phyloP scores from a whole-genome alignment of 2,113 vertebrate genomes.

The Ceyx melanurus region DNA sequence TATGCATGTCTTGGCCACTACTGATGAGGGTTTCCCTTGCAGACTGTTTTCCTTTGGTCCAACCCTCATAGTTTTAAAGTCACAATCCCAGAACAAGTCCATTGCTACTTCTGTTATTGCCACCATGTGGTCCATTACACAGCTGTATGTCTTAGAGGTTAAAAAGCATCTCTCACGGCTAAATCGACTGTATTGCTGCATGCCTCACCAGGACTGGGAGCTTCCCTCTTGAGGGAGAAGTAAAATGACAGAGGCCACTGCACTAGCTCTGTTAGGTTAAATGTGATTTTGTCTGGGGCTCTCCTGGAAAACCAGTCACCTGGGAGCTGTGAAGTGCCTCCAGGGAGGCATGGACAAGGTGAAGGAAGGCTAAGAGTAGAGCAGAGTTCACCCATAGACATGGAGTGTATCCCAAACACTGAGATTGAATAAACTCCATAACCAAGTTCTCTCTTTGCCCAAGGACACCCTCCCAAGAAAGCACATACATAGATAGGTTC shows the following conservation, averaged over 20 bases:
- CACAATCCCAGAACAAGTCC: background rate
- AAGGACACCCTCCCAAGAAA: background rate
- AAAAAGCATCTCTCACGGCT: background rate
- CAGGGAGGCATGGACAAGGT: background rate
- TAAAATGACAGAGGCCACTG: slow-evolving; percentile 6
- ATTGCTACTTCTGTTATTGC: background rate
- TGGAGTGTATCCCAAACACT: background rate
- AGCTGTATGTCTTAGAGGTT: background rate
- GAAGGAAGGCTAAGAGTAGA: background rate
- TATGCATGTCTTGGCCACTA: background rate
- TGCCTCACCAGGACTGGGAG: background rate
- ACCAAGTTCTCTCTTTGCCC: background rate
- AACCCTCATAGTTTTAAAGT: background rate
- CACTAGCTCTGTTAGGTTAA: background rate
- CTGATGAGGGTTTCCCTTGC: background rate
- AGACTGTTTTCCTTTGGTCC: background rate
- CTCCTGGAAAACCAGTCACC: background rate
- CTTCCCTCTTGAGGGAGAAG: background rate
- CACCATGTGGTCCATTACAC: background rate
- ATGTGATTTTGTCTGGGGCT: background rate
- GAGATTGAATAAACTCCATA: background rate
- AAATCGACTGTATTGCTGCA: background rate
- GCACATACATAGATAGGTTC: background rate
- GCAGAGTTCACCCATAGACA: background rate
- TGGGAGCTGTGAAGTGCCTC: background rate